Evolutionary conservation across 1,140 invertebrate species (phyloP).

Genomic region (Ceratoteleas bidentatus): DNA sequence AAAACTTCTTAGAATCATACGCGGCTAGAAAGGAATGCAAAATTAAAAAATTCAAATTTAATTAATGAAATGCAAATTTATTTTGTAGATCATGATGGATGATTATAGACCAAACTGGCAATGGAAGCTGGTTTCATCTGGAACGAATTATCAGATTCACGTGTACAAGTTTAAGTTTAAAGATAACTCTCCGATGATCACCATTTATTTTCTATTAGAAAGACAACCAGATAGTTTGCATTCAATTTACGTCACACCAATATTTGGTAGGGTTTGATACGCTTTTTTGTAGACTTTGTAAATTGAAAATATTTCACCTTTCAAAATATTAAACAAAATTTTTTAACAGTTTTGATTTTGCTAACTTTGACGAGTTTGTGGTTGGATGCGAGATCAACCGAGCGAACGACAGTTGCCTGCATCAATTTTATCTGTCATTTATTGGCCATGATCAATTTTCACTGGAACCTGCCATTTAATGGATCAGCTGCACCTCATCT

Average conservation of each 20-base stretch:
- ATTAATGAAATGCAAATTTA: too few species aligned
- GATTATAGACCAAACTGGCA: constrained; percentile 72
- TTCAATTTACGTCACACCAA: constrained; percentile 72
- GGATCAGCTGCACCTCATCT: constrained; percentile 74
- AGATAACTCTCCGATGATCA: constrained; percentile 74
- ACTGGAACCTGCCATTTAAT: constrained; percentile 77
- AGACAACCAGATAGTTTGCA: constrained; percentile 71
- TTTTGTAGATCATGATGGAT: too few species aligned
- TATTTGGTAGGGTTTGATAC: constrained; percentile 72
- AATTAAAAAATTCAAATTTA: too few species aligned
- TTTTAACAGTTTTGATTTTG: constrained; percentile 78
- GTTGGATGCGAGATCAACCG: constrained; percentile 75
- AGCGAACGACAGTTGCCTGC: constrained; percentile 76
- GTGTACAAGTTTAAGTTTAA: constrained; percentile 64
- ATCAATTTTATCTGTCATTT: constrained; percentile 81
- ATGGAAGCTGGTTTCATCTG: constrained; percentile 75
- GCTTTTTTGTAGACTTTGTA: background rate
- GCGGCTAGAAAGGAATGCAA: too few species aligned
- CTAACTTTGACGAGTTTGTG: constrained; percentile 79
- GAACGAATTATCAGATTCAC: constrained; percentile 14
- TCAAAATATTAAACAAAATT: too few species aligned
- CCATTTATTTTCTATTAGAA: constrained; percentile 75
- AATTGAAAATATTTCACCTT: too few species aligned
- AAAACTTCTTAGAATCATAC: too few species aligned
- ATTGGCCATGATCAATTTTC: constrained; percentile 77